These are phyloP conservation scores for Nemotelus pantherinus DNA, from an alignment of 2,888 invertebrate genomes.

Conservation along the genomic window DNA sequence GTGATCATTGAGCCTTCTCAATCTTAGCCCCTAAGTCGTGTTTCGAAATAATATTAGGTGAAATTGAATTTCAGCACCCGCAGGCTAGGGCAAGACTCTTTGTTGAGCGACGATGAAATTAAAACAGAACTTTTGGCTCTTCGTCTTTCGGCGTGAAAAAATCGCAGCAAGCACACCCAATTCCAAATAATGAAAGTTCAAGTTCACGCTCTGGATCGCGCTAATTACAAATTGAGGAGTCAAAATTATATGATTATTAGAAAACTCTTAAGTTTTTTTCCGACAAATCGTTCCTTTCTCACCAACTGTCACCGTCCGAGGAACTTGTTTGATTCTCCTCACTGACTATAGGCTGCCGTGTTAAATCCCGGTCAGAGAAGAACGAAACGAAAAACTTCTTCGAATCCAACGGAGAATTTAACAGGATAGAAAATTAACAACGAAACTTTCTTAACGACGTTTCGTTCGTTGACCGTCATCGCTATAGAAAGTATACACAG, in stretches of 20 bases:
- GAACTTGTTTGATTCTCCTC: not conserved
- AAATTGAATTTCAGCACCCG: too few relatives aligned
- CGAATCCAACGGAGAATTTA: conserved; percentile 13
- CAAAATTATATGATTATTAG: conserved; percentile 22
- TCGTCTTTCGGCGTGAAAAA: too few relatives aligned
- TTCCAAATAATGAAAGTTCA: not conserved
- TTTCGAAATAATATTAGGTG: too few relatives aligned
- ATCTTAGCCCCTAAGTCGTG: too few relatives aligned
- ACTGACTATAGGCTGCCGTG: too few relatives aligned
- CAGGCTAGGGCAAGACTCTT: too few relatives aligned
- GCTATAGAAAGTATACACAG: conserved; percentile 12
- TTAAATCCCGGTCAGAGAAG: too few relatives aligned
- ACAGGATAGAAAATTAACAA: conserved; percentile 31
- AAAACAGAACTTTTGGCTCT: too few relatives aligned
- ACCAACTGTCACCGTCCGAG: not conserved
- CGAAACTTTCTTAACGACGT: conserved; percentile 40
- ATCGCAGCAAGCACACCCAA: too few relatives aligned
- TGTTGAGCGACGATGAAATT: too few relatives aligned
- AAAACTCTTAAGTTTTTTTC: not conserved
- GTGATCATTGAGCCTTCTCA: too few relatives aligned
- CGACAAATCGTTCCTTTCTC: not conserved
- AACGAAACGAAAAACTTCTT: conserved; percentile 11
- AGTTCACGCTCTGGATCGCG: not conserved
- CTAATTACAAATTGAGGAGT: conserved; percentile 30
- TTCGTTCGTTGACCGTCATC: conserved; percentile 33